Evolutionary conservation across 2,113 vertebrate genomes (phyloP).

Genomic region (Cynocephalus volans): DNA sequence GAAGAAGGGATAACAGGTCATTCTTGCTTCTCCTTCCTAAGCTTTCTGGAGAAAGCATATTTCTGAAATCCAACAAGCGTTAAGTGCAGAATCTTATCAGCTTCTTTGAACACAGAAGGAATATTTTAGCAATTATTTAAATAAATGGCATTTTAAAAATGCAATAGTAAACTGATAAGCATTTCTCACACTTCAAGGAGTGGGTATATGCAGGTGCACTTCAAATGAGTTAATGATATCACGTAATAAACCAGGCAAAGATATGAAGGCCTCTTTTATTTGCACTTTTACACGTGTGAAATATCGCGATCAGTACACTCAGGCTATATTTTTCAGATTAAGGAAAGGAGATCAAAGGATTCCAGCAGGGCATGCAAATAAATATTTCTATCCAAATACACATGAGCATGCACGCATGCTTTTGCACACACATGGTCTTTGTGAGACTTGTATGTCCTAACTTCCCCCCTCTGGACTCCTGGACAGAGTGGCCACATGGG

Average conservation of each 20-base stretch:
- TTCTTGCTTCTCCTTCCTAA: not conserved
- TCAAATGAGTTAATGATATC: not conserved
- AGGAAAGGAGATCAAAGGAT: not conserved
- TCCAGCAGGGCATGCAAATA: not conserved
- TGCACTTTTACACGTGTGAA: not conserved
- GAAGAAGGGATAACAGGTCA: not conserved
- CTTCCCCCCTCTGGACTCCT: not conserved
- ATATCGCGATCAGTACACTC: not conserved
- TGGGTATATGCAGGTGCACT: not conserved
- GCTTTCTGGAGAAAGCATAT: not conserved
- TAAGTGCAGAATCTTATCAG: not conserved
- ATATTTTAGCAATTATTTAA: not conserved
- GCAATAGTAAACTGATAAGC: not conserved
- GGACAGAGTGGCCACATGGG: not conserved
- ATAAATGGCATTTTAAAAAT: constrained; percentile 32
- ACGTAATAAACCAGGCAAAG: not conserved
- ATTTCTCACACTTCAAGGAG: not conserved
- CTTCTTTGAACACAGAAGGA: not conserved
- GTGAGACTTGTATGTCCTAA: not conserved
- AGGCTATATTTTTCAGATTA: not conserved
- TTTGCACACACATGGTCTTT: not conserved
- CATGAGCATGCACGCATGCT: fast-evolving
- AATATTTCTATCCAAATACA: not conserved
- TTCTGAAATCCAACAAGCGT: not conserved
- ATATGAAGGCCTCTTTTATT: not conserved